Conservation (phyloP, 2,113 vertebrate genomes). For the Microcebus lehilahytsara region DNA sequence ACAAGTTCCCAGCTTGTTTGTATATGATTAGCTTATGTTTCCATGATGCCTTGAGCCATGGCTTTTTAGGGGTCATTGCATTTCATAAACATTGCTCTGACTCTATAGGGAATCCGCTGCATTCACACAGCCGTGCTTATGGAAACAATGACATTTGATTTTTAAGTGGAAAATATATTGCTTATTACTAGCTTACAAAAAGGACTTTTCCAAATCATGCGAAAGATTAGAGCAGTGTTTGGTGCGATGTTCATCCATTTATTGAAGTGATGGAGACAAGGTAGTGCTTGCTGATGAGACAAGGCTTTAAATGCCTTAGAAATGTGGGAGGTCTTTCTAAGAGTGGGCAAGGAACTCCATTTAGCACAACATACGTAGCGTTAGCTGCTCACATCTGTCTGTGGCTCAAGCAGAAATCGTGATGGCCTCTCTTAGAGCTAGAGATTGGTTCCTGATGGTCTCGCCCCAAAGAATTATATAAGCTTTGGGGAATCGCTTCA, state of each 20-base stretch:
- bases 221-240: not conserved
- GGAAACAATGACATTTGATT: constrained; percentile 60
- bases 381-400: constrained; percentile 5
- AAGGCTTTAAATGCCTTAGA: not conserved
- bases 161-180: constrained; percentile 52
- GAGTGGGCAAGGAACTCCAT: not conserved
- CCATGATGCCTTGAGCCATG: constrained; percentile 55
- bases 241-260: not conserved
- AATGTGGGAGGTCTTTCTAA: constrained; percentile 23
- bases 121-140: constrained; percentile 26
- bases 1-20: constrained; percentile 59
- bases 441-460: not conserved
- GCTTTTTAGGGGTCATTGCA: constrained; percentile 53
- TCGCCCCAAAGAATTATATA: not conserved
- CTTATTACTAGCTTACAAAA: constrained; percentile 17
- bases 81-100: constrained; percentile 43
- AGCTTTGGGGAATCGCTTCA: not conserved
- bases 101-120: constrained; percentile 16
- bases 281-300: not conserved
- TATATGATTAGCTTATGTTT: constrained; percentile 57
- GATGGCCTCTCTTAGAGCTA: not conserved
- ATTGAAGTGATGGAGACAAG: constrained; percentile 29
- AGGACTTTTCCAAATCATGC: constrained; percentile 26
- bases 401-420: not conserved
- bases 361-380: not conserved